phyloP scores from a whole-genome alignment of 2,113 vertebrate species.

The Scartelaos histophorus region DNA sequence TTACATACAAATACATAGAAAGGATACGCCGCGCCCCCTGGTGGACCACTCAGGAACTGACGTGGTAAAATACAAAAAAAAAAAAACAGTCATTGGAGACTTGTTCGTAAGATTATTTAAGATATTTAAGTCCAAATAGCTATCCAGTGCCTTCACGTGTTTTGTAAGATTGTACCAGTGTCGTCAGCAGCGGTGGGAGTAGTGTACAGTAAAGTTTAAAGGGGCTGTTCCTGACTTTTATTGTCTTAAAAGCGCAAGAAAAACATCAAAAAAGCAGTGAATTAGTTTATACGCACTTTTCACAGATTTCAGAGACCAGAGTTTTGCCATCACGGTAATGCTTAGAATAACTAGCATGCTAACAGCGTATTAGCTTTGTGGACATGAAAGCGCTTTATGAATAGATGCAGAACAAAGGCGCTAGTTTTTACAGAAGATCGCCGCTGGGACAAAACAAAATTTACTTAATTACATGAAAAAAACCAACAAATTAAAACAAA shows the following conservation, averaged over 20 bases:
- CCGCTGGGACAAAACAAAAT: no score
- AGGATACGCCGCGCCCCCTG: not conserved
- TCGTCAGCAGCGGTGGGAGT: not conserved
- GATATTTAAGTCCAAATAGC: not conserved
- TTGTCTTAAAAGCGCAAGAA: not conserved
- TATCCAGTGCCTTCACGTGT: not conserved
- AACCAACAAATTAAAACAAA: no score
- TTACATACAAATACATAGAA: slow-evolving; percentile 23
- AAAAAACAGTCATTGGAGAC: not conserved
- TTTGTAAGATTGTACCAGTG: not conserved
- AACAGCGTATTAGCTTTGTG: no score
- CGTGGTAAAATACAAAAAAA: not conserved
- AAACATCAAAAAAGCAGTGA: no score
- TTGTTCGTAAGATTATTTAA: not conserved
- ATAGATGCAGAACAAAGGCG: no score
- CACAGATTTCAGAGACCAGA: no score
- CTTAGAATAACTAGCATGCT: no score
- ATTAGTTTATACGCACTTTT: no score
- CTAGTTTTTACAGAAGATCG: no score
- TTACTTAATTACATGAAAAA: no score
- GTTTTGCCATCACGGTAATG: no score
- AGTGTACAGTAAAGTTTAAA: not conserved
- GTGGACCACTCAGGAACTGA: not conserved
- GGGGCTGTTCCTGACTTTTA: not conserved
- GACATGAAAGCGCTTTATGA: no score